Conservation (phyloP, 2,888 invertebrate species). For the Gonocerus acuteangulatus region DNA sequence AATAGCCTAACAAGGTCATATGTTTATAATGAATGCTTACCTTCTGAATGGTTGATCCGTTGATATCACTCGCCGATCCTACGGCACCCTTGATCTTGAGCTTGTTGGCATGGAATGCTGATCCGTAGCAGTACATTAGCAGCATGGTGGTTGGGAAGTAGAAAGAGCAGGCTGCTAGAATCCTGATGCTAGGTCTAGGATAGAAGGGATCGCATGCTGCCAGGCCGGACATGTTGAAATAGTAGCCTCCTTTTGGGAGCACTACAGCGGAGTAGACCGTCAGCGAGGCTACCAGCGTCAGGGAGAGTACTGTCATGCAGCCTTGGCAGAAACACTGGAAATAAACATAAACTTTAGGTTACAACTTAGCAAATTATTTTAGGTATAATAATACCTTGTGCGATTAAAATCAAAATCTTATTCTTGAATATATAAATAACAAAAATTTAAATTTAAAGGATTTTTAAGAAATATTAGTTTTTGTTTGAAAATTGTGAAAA, state of each 20-base stretch:
- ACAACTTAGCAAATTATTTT: no score
- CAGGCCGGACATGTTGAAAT: slow-evolving; percentile 77
- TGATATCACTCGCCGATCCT: slow-evolving; percentile 45
- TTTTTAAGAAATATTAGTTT: no score
- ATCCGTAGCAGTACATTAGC: slow-evolving; percentile 84
- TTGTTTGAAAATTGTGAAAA: no score
- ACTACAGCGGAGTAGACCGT: slow-evolving; percentile 75
- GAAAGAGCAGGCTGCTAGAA: slow-evolving; percentile 76
- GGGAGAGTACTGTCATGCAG: slow-evolving; percentile 74
- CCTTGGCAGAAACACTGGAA: slow-evolving; percentile 51
- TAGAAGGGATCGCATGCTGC: slow-evolving; percentile 85
- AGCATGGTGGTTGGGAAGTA: slow-evolving; percentile 89
- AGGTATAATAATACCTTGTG: no score
- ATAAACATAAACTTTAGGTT: no score
- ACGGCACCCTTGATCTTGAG: slow-evolving; percentile 53
- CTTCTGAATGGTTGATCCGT: slow-evolving; percentile 49
- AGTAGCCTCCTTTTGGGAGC: slow-evolving; percentile 76
- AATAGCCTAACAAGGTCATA: no score
- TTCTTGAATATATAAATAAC: no score
- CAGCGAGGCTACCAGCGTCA: slow-evolving; percentile 78
- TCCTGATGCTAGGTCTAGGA: slow-evolving; percentile 64
- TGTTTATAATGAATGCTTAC: no score
- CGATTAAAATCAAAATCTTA: no score
- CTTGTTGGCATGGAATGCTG: slow-evolving; percentile 81
- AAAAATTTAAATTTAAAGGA: no score